Conservation (phyloP, 2,113 vertebrate genomes). For the Corydoras maculifer region DNA sequence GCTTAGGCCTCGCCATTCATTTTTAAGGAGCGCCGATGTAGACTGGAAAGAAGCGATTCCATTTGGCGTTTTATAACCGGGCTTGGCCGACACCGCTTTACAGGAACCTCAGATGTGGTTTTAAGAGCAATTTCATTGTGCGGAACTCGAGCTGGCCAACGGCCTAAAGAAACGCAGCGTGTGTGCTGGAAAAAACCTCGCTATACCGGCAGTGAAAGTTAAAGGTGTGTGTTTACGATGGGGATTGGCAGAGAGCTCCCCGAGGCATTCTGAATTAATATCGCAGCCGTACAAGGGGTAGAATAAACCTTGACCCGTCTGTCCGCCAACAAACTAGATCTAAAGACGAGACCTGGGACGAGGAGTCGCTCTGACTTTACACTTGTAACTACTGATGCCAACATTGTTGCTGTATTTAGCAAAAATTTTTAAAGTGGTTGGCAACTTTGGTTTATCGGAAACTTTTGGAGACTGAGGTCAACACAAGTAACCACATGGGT, state of each 20-base stretch:
- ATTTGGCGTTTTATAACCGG: constrained; percentile 46
- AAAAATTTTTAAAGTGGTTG: no score
- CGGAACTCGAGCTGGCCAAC: constrained; percentile 40
- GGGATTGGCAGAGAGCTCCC: neutral
- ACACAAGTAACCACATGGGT: no score
- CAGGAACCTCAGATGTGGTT: constrained; percentile 48
- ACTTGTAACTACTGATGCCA: no score
- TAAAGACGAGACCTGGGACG: no score
- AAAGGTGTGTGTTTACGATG: neutral
- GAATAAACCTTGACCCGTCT: no score
- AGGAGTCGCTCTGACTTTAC: no score
- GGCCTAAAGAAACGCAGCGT: constrained; percentile 32
- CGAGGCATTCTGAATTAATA: no score
- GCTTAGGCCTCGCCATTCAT: constrained; percentile 67
- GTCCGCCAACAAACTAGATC: no score
- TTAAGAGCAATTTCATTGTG: constrained; percentile 48
- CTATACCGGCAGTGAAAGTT: neutral
- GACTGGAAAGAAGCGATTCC: constrained; percentile 47
- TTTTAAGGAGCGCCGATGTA: constrained; percentile 48
- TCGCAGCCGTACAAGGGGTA: no score
- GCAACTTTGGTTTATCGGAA: no score
- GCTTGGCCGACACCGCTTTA: constrained; percentile 37
- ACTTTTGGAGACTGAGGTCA: no score
- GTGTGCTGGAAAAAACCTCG: constrained; percentile 39
- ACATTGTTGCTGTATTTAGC: no score